These are phyloP conservation scores for Hydropotes inermis DNA, from an alignment of 2,113 vertebrate genomes.

Conservation along the genomic window DNA sequence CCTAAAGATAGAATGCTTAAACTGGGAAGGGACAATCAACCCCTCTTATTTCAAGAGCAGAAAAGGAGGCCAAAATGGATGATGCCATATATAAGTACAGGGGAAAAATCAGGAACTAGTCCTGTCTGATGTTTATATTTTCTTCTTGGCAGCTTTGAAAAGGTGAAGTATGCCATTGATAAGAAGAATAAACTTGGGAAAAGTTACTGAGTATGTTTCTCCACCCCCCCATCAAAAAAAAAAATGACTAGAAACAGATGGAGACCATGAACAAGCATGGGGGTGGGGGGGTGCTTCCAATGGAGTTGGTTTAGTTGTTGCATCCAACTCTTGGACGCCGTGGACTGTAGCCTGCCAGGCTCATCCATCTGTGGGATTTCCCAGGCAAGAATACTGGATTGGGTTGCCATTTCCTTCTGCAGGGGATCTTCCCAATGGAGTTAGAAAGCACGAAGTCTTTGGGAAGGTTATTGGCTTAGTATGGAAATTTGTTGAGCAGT, in stretches of 20 bases:
- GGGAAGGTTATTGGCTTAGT: neutral
- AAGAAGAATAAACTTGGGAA: neutral
- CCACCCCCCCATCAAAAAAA: neutral
- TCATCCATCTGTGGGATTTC: neutral
- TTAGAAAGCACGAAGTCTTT: neutral
- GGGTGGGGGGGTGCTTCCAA: neutral
- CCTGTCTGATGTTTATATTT: neutral
- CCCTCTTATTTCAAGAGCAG: neutral
- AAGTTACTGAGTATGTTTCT: neutral
- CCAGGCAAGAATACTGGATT: neutral
- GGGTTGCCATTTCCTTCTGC: neutral
- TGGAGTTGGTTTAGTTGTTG: neutral
- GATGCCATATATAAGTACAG: neutral
- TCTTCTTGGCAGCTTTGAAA: neutral
- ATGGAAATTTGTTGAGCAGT: neutral
- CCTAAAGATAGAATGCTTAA: neutral
- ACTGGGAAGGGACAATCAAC: neutral
- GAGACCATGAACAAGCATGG: neutral
- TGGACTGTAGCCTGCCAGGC: neutral
- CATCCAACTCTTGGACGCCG: accelerated
- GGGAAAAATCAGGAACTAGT: neutral
- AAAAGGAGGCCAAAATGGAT: neutral
- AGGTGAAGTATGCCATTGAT: neutral
- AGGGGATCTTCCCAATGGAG: neutral
- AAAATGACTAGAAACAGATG: neutral